Evolutionary conservation across 1,140 invertebrate genomes (phyloP), one percentile per base, ranked within the genome.

Genomic region (Bombus superbus): DNA sequence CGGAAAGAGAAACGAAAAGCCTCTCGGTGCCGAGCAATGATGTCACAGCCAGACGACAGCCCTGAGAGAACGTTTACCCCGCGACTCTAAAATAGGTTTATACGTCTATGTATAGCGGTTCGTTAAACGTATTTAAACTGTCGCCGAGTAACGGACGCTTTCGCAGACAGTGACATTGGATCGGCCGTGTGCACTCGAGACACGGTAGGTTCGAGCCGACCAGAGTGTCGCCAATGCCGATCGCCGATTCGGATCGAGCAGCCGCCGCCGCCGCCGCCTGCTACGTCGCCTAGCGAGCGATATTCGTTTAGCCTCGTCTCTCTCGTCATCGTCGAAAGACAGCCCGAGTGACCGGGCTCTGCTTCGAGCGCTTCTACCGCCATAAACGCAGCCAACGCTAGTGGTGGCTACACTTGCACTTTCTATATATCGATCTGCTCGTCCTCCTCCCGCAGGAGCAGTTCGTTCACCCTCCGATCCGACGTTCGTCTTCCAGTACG

Each of bases 41-140:
- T 90, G 90, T 91, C 90, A 91, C 86, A 91, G 81, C 57, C 83
- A 88, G 83, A 86, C 89, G 89, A 83, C 79, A 86, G 89, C 89
- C 78, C 89, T 73, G 85, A 89, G 90, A 91, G 90, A 91, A 91
- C 90, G 90, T 91, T 91, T 91, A 91, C 90, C 90, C 90, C 90
- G 86, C n/a, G 80, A 35, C 86, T 76, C 89, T 87, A 91, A 91
- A 91, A 91, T 91, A 90, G 90, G 81, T 81, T 88, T 84, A 88
- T 80, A 88, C 57, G 68, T 44, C 90, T 91, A 91, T 89, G 79
- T 90, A 90, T 91, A 91, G 89, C 69, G 57, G 72, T 89, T 81
- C 79, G 81, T 90, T 91, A 89, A 91, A 85, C 82, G 87, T 72
- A 87, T 89, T 90, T 76, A 88, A 91, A 88, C 86, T 59, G 86